phyloP scores from a whole-genome alignment of 2,113 vertebrate genomes.

The Platichthys flesus region DNA sequence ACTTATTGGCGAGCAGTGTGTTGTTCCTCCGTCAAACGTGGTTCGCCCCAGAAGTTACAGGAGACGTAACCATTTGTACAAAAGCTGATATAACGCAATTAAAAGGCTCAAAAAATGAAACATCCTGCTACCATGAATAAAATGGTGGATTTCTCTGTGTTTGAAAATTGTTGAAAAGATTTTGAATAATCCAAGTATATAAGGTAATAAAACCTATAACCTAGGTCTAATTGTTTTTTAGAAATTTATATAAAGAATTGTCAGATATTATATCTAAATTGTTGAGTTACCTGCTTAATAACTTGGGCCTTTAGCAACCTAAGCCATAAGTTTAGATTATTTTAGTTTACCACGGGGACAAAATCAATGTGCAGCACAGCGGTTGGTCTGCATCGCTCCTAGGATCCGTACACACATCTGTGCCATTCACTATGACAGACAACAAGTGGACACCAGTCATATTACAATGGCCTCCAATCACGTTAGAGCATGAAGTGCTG shows the following conservation, averaged over 20 bases:
- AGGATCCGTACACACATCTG: conserved; percentile 51
- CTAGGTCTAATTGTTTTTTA: background rate
- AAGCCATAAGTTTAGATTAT: background rate
- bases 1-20: too few relatives aligned
- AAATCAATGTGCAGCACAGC: conserved; percentile 1
- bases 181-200: too few relatives aligned
- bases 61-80: too few relatives aligned
- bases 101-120: background rate
- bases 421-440: conserved; percentile 67
- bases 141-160: too few relatives aligned
- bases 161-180: too few relatives aligned
- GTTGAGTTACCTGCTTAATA: background rate
- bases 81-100: too few relatives aligned
- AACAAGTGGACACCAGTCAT: conserved; percentile 53
- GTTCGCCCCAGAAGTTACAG: too few relatives aligned
- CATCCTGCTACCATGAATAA: background rate
- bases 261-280: background rate
- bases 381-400: conserved; percentile 22
- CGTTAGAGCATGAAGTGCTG: conserved; percentile 44
- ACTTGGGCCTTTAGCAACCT: background rate
- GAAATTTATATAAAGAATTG: background rate
- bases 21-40: too few relatives aligned
- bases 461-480: conserved; percentile 52
- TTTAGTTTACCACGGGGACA: background rate
- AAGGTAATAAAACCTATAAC: too few relatives aligned